Conservation (phyloP, 2,888 invertebrate species). For the Ceramica pisi region DNA sequence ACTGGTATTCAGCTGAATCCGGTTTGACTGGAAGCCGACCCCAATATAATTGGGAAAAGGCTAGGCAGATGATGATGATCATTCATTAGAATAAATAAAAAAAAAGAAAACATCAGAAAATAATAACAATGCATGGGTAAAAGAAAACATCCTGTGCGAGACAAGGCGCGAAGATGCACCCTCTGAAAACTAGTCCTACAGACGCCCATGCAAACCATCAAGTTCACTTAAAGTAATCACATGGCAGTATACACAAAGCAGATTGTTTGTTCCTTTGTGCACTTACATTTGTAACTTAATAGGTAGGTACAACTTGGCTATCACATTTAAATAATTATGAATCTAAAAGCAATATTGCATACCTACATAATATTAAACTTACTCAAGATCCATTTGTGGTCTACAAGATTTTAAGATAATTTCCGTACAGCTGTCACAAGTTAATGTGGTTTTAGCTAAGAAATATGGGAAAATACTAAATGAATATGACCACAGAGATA, state of each 20-base stretch:
- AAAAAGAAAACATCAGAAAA: too few species aligned
- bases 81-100: too few species aligned
- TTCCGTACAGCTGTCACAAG: slow-evolving; percentile 8
- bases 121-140: too few species aligned
- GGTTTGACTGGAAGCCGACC: too few species aligned
- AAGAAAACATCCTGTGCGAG: not conserved
- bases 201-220: not conserved
- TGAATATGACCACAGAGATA: slow-evolving; percentile 6
- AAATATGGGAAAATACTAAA: slow-evolving; percentile 21
- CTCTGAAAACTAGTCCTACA: too few species aligned
- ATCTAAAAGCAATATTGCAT: slow-evolving; percentile 8
- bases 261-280: not conserved
- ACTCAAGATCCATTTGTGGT: slow-evolving; percentile 44
- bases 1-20: too few species aligned
- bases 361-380: not conserved
- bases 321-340: slow-evolving; percentile 40
- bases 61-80: too few species aligned
- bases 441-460: slow-evolving; percentile 7
- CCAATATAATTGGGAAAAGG: too few species aligned
- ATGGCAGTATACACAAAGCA: not conserved
- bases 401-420: slow-evolving; percentile 25
- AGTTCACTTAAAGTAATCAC: not conserved
- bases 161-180: too few species aligned
- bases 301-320: slow-evolving; percentile 15
- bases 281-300: not conserved